These are phyloP conservation scores for Brachyhypopomus occidentalis DNA, from an alignment of 2,113 vertebrate genomes.

Conservation along the genomic window DNA sequence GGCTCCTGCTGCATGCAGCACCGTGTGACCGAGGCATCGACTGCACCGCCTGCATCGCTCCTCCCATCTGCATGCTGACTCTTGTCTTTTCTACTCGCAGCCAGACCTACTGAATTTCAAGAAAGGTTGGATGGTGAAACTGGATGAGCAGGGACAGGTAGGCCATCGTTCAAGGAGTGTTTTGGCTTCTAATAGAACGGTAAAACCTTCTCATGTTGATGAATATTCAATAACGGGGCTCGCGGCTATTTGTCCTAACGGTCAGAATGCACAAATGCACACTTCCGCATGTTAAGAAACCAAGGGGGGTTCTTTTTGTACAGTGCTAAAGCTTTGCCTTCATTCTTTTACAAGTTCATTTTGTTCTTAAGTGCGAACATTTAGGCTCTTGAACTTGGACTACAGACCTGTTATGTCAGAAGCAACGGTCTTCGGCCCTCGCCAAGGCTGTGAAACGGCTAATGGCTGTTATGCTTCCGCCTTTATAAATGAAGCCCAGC, in stretches of 20 bases:
- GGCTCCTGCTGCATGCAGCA: constrained; percentile 23
- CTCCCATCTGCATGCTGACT: not conserved
- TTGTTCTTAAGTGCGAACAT: not conserved
- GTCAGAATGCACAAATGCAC: too few relatives aligned
- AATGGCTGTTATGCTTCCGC: not conserved
- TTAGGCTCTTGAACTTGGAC: not conserved
- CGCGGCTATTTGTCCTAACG: too few relatives aligned
- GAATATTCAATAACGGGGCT: too few relatives aligned
- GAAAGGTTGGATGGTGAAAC: constrained; percentile 84
- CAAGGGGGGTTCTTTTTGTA: too few relatives aligned
- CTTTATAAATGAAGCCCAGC: not conserved
- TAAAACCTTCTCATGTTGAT: too few relatives aligned
- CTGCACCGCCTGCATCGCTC: not conserved
- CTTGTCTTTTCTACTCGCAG: constrained; percentile 56
- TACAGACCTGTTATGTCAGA: not conserved
- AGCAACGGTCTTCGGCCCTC: not conserved
- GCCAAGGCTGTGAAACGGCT: constrained; percentile 1
- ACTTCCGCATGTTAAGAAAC: too few relatives aligned
- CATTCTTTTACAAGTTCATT: too few relatives aligned
- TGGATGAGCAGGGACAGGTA: constrained; percentile 79
- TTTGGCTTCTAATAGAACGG: not conserved
- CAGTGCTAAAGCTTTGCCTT: too few relatives aligned
- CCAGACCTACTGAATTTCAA: constrained; percentile 82
- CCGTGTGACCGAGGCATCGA: not conserved
- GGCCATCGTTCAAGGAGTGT: not conserved